These are phyloP conservation scores for Sitophilus oryzae DNA, from an alignment of 1,140 invertebrate genomes.

Conservation along the genomic window DNA sequence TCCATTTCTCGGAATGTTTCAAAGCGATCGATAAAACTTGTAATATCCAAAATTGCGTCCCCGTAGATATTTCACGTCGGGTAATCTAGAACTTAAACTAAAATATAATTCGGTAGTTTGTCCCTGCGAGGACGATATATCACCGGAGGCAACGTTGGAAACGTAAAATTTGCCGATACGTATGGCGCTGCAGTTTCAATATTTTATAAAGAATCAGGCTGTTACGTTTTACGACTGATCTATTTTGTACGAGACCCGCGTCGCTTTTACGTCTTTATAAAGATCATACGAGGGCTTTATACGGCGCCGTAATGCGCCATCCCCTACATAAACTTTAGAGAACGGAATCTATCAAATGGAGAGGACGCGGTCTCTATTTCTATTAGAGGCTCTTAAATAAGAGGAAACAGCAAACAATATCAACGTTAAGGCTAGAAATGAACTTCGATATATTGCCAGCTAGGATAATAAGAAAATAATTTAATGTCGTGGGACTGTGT, in stretches of 20 bases:
- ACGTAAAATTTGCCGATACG: conserved; percentile 17
- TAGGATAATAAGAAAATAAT: too few relatives aligned
- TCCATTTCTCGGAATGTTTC: too few relatives aligned
- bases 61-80: not conserved
- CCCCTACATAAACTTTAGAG: not conserved
- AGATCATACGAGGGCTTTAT: not conserved
- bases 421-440: too few relatives aligned
- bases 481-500: too few relatives aligned
- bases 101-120: not conserved
- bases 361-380: too few relatives aligned
- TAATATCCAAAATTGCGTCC: not conserved
- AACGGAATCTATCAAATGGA: not conserved
- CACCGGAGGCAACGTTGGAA: conserved; percentile 9
- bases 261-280: conserved; percentile 12
- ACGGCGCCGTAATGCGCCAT: not conserved
- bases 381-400: too few relatives aligned
- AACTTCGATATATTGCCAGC: too few relatives aligned
- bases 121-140: not conserved
- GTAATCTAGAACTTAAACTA: not conserved
- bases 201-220: conserved; percentile 27
- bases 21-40: not conserved
- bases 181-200: conserved; percentile 12
- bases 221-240: conserved; percentile 13
- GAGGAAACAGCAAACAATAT: too few relatives aligned
- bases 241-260: conserved; percentile 22